These are phyloP conservation scores for Chitala chitala DNA, from an alignment of 2,113 vertebrate genomes.

Conservation along the genomic window DNA sequence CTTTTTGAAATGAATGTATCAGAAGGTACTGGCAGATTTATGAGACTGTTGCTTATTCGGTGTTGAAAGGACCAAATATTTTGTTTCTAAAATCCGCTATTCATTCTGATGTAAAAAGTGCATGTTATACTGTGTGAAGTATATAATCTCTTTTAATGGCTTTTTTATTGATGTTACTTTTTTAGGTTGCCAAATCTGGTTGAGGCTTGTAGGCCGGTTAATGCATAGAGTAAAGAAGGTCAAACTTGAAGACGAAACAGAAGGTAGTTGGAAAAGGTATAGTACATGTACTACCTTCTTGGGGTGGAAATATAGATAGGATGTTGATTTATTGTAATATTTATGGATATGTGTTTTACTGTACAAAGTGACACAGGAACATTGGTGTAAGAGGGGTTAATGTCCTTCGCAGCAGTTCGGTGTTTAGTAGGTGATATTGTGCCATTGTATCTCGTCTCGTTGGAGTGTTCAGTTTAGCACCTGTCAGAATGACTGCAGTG, in stretches of 20 bases:
- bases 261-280: constrained; percentile 77
- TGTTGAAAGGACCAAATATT: no score
- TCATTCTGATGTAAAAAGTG: not conserved
- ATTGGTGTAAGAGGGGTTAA: not conserved
- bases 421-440: not conserved
- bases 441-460: not conserved
- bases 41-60: no score
- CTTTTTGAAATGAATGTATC: no score
- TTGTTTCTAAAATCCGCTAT: not conserved
- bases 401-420: not conserved
- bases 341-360: not conserved
- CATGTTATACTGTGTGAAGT: not conserved
- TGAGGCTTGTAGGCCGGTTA: constrained; percentile 70
- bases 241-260: constrained; percentile 77
- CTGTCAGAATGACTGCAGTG: constrained; percentile 73
- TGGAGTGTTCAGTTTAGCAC: constrained; percentile 54
- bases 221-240: constrained; percentile 92
- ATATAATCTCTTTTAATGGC: constrained; percentile 13
- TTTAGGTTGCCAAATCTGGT: constrained; percentile 70
- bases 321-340: not conserved
- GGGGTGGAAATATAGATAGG: not conserved
- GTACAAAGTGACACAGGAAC: not conserved
- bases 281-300: not conserved
- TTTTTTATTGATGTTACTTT: not conserved
- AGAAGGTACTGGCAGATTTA: no score